A percentile compares a stretch with the other conserved stretches of the same genome.
Evolutionary conservation across 2,888 invertebrate genomes (phyloP).

Genomic region (Lottia gigantea): DNA sequence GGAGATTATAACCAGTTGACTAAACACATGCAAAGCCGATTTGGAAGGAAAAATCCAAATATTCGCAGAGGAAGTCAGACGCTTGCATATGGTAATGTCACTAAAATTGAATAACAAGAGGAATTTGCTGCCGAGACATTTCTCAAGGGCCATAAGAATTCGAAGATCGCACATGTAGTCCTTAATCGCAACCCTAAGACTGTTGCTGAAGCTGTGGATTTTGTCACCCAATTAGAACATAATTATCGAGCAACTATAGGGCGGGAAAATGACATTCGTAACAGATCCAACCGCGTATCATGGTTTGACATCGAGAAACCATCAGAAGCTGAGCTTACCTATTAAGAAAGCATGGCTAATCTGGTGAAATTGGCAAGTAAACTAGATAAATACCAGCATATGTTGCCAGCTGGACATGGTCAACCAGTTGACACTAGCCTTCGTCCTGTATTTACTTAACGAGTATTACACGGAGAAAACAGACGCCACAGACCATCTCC

Average conservation of each 20-base stretch:
- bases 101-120: not conserved
- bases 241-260: not conserved
- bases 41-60: not conserved
- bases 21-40: not conserved
- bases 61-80: not conserved
- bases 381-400: no score
- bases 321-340: no score
- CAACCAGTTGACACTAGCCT: no score
- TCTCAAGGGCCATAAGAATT: not conserved
- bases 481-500: no score
- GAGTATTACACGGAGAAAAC: no score
- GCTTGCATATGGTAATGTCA: not conserved
- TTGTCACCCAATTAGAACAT: slow-evolving; percentile 5
- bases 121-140: not conserved
- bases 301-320: no score
- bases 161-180: not conserved
- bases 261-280: not conserved
- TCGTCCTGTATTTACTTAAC: no score
- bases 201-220: not conserved
- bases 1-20: not conserved
- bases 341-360: no score
- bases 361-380: no score
- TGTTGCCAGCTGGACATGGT: no score
- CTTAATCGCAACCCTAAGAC: not conserved
- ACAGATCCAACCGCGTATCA: no score